Base-by-base conservation (phyloP, 2,113 vertebrate genomes). In the Brachyhypopomus gauderio region DNA sequence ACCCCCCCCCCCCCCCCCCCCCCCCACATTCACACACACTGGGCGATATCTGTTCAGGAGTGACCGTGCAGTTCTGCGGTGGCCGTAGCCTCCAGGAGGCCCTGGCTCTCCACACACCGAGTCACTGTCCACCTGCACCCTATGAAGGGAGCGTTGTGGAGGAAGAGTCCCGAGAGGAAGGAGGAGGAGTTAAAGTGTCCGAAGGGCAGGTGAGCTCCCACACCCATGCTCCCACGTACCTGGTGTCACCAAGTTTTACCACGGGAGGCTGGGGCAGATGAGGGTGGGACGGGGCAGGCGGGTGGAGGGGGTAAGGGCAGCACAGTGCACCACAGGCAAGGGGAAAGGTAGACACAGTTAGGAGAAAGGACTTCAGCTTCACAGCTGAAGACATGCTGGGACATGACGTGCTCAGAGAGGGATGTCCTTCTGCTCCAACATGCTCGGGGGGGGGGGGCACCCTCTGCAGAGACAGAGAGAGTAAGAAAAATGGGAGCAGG, bases 401-500 rank as follows among this genome's bases (percentile, higher is more conserved):
- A 72, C 82, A 75, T 23, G 78, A 48, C 27, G 27, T 23, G 36
- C 38, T 77, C 34, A 71, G 48, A 64, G 71, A 78, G 71, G 79
- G 71, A 63, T 75, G 81, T 81, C 75, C 64, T 59, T 81, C 3
- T 84, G 70, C 82, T 72, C 70, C 25, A 25, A 86, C 74, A 81
- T 19, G 73, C 77, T 83, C 77, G 59, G 48, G 25, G 73, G 48
- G 23, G 25, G 20, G 19, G 30, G 30, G 30, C 56, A 63, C 25
- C 30, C 27, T 38, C 60, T 17, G 34, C 6, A 71, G 72, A 66
- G 36, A 34, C 9, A 48, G 36, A 77, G 62, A 62, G 75, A 45
- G 60, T 7, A 12, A n/a, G 23, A 63, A 38, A 70, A 41, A 25
- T 48, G n/a, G 55, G 55, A 25, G 4, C 12, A 71, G 25, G 25